Conservation (phyloP, 53 echinoderm and acorn worm genomes). For the Holothuria scabra region DNA sequence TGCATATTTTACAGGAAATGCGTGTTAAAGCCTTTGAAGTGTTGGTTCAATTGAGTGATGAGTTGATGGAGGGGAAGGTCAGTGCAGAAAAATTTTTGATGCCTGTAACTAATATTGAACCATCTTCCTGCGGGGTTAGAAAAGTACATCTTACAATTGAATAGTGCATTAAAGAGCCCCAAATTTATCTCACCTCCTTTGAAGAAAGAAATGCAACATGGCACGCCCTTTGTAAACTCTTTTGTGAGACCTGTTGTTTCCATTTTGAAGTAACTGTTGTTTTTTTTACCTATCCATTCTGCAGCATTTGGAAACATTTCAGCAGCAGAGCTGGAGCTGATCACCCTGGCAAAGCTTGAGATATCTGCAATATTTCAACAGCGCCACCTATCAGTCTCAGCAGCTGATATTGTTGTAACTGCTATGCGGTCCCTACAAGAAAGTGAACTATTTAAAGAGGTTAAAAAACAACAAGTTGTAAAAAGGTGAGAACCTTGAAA, state of each 20-base stretch:
- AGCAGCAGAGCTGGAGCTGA: conserved; percentile 92
- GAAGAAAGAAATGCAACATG: too few species aligned
- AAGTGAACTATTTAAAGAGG: conserved; percentile 72
- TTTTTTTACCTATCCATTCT: background rate
- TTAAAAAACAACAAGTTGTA: conserved; percentile 50
- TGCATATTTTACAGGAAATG: too few species aligned
- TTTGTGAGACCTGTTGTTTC: background rate
- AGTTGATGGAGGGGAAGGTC: too few species aligned
- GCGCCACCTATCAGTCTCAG: conserved; percentile 76
- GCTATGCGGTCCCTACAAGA: conserved; percentile 87
- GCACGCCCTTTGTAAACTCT: background rate
- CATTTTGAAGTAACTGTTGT: background rate
- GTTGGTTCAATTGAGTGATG: too few species aligned
- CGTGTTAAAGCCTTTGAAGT: too few species aligned
- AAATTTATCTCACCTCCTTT: too few species aligned
- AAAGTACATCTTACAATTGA: too few species aligned
- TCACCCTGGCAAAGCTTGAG: conserved; percentile 88
- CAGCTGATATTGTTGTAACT: conserved; percentile 77
- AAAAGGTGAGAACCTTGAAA: conserved; percentile 69
- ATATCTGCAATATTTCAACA: conserved; percentile 75
- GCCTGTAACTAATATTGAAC: too few species aligned
- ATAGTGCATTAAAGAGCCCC: too few species aligned
- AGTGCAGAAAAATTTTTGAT: too few species aligned
- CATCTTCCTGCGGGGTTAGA: too few species aligned
- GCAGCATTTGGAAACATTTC: conserved; percentile 67